A percentile compares a stretch with the other conserved stretches of the same genome.
Evolutionary conservation across 2,888 invertebrate species (phyloP).

Genomic region (Thecocarcelia acutangulata): DNA sequence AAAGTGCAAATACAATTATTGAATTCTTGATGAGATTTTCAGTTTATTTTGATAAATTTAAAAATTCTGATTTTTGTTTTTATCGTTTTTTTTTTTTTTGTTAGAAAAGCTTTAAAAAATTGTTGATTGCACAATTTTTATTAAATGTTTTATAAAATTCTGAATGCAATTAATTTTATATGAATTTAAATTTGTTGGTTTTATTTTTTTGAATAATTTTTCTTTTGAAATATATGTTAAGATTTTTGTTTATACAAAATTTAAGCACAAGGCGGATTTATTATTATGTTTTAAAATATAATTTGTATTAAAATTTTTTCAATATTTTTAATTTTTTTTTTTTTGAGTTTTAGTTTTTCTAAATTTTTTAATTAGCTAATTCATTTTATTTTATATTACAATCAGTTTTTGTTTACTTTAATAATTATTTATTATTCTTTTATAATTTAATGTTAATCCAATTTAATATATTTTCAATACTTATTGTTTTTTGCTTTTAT

Average conservation of each 20-base stretch:
- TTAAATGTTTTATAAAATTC: conserved; percentile 12
- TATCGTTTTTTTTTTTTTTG: conserved; percentile 16
- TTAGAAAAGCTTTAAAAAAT: conserved; percentile 43
- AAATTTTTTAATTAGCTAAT: conserved; percentile 12
- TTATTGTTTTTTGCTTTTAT: conserved; percentile 36
- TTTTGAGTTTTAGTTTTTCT: not conserved
- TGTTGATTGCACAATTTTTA: not conserved
- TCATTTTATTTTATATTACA: conserved; percentile 29
- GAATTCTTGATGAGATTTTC: conserved; percentile 23
- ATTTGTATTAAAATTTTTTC: conserved; percentile 55
- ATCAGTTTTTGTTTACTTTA: not conserved
- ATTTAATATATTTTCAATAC: conserved; percentile 20
- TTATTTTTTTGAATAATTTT: conserved; percentile 10
- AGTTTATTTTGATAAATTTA: conserved; percentile 2
- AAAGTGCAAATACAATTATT: conserved; percentile 58
- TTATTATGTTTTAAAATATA: conserved; percentile 23
- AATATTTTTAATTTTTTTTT: conserved; percentile 5
- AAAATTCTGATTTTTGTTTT: conserved; percentile 5
- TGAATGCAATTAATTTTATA: not conserved
- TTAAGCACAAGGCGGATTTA: conserved; percentile 62
- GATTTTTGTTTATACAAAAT: conserved; percentile 52
- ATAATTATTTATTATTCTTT: conserved; percentile 22
- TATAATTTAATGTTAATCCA: conserved; percentile 25
- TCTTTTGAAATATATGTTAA: conserved; percentile 20
- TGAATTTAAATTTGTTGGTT: conserved; percentile 39